Evolutionary conservation across 2,113 vertebrate species (phyloP).

Genomic region (Platysteira castanea): DNA sequence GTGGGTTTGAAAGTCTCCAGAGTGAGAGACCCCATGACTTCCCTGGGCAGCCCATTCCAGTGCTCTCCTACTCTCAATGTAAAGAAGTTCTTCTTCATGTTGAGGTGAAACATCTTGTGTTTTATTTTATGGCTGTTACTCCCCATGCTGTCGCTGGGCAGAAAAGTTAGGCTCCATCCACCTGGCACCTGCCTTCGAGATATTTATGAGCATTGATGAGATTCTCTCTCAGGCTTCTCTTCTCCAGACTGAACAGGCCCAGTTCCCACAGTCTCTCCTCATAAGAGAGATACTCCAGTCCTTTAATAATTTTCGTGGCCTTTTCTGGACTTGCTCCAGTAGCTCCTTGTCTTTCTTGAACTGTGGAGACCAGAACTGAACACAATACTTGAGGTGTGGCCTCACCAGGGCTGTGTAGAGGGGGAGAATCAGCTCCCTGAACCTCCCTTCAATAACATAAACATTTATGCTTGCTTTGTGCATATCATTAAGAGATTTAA

Average conservation of each 20-base stretch:
- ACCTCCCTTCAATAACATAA: background rate
- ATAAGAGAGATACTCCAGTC: background rate
- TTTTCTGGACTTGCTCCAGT: background rate
- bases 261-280: background rate
- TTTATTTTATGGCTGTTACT: no score
- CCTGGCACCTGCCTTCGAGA: no score
- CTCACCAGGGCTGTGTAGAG: background rate
- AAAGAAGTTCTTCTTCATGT: background rate
- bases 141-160: background rate
- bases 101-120: no score
- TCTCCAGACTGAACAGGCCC: background rate
- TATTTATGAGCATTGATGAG: background rate
- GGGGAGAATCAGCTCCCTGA: background rate
- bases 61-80: background rate
- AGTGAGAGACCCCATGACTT: rapidly evolving
- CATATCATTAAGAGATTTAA: background rate
- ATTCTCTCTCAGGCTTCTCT: background rate
- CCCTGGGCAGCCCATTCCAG: background rate
- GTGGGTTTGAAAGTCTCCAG: background rate
- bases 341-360: background rate
- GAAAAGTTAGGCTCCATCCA: no score
- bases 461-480: background rate
- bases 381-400: rapidly evolving
- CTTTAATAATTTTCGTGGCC: background rate
- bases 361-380: background rate